phyloP scores from a whole-genome alignment of 1,140 invertebrate genomes.

The Aporrectodea caliginosa region DNA sequence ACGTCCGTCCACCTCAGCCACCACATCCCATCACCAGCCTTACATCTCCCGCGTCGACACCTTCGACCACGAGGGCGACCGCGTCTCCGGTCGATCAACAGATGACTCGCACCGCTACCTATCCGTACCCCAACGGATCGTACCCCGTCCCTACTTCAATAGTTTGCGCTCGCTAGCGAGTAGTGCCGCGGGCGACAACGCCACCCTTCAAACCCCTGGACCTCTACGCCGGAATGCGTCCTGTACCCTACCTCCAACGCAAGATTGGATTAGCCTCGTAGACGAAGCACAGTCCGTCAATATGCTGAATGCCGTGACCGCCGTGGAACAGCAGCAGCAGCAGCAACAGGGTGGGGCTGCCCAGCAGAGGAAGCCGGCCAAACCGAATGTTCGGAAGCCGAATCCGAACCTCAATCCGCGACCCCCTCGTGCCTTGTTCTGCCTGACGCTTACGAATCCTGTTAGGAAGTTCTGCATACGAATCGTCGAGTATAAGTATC shows the following conservation, averaged over 20 bases:
- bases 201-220: no score
- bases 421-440: slow-evolving; percentile 84
- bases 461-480: slow-evolving; percentile 90
- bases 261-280: slow-evolving; percentile 8
- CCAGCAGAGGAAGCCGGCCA: not conserved
- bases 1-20: no score
- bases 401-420: slow-evolving; percentile 56
- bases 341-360: not conserved
- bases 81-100: not conserved
- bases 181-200: not conserved
- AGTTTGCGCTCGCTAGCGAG: not conserved
- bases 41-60: no score
- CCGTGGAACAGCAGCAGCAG: slow-evolving; percentile 19
- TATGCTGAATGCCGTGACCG: slow-evolving; percentile 17
- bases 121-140: not conserved
- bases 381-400: not conserved
- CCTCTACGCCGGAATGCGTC: not conserved
- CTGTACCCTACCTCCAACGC: not conserved
- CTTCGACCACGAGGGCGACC: no score
- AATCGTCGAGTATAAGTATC: slow-evolving; percentile 94
- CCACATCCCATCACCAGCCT: no score
- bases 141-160: no score
- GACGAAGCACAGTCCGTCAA: slow-evolving; percentile 2
- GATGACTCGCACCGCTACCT: not conserved
- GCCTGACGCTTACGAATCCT: slow-evolving; percentile 89